Percentiles rank a stretch among this genome's conserved stretches.
phyloP scores from a whole-genome alignment of 1,140 invertebrate genomes.

The Drosophila nannoptera region DNA sequence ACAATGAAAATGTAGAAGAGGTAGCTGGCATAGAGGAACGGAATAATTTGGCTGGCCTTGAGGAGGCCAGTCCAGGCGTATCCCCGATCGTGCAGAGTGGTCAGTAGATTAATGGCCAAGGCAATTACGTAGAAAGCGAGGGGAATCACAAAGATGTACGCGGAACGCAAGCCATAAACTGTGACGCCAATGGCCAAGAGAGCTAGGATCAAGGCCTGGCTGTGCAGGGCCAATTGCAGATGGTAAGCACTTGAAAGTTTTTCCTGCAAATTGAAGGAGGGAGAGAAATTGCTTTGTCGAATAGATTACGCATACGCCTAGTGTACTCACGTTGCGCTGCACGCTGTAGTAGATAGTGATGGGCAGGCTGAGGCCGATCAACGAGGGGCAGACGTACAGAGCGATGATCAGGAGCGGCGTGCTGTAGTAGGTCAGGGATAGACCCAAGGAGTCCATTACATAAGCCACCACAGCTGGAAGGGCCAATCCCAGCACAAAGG shows the following conservation, averaged over 20 bases:
- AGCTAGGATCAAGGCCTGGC: constrained; percentile 49
- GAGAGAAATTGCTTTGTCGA: no score
- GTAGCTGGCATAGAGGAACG: constrained; percentile 82
- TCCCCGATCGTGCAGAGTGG: constrained; percentile 69
- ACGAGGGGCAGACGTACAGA: constrained; percentile 78
- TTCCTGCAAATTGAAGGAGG: constrained; percentile 26
- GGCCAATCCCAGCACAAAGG: constrained; percentile 79
- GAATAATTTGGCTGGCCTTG: constrained; percentile 71
- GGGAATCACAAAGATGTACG: constrained; percentile 56
- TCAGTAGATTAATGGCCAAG: constrained; percentile 53
- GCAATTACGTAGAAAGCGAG: constrained; percentile 51
- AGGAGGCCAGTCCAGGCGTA: constrained; percentile 82
- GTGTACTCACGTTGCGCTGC: constrained; percentile 41
- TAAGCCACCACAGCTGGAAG: constrained; percentile 80
- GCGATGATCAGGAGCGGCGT: constrained; percentile 82
- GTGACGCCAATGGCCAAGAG: constrained; percentile 36
- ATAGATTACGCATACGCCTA: not conserved
- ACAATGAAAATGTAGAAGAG: constrained; percentile 84
- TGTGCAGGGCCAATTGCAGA: constrained; percentile 55
- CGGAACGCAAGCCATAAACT: constrained; percentile 41
- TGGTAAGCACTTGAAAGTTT: constrained; percentile 41
- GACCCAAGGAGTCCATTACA: constrained; percentile 69
- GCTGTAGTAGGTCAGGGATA: constrained; percentile 85
- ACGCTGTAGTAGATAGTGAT: constrained; percentile 74
- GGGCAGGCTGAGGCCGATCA: constrained; percentile 49